phyloP scores from a whole-genome alignment of 2,113 vertebrate species.

The Otocyon megalotis region DNA sequence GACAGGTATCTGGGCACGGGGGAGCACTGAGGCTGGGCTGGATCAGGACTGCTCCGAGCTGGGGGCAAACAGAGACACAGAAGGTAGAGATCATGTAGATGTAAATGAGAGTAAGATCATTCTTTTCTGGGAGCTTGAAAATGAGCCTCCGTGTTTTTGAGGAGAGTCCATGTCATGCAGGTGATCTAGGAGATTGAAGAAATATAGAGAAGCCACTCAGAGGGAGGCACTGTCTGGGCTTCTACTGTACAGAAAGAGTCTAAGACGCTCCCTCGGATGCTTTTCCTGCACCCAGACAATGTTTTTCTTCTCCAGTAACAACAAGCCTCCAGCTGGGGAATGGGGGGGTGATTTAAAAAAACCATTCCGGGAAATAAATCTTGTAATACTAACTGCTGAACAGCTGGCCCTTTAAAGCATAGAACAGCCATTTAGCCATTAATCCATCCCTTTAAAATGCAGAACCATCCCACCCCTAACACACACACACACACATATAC shows the following conservation, averaged over 20 bases:
- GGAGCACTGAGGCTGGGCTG: background rate
- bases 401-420: constrained; percentile 88
- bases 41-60: background rate
- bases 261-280: background rate
- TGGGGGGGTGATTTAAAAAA: constrained; percentile 43
- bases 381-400: constrained; percentile 86
- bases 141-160: background rate
- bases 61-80: background rate
- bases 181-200: background rate
- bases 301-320: constrained; percentile 79
- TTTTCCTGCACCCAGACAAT: constrained; percentile 63
- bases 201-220: background rate
- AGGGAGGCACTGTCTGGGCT: background rate
- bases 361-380: constrained; percentile 87
- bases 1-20: background rate
- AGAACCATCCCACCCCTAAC: constrained; percentile 67
- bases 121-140: background rate
- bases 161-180: background rate
- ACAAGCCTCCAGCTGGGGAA: constrained; percentile 76
- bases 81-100: background rate
- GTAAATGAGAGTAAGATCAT: background rate
- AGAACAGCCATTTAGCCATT: constrained; percentile 87
- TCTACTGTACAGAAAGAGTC: background rate
- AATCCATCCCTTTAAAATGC: constrained; percentile 89
- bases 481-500: background rate